These are phyloP conservation scores for Drosophila peninsularis DNA, from an alignment of 2,888 invertebrate species.

Conservation along the genomic window DNA sequence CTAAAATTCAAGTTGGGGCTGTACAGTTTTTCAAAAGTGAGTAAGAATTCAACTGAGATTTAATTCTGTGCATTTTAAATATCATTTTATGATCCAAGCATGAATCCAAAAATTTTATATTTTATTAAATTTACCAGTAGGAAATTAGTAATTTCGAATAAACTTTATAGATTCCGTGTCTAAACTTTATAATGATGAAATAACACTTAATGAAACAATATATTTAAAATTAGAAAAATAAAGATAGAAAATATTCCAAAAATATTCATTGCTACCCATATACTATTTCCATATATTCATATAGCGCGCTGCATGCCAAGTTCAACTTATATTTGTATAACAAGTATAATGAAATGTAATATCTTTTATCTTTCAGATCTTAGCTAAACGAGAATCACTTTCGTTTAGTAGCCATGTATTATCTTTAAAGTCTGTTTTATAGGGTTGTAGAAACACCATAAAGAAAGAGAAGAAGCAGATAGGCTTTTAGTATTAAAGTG, in stretches of 20 bases:
- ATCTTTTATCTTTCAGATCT: background rate
- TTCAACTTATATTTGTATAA: background rate
- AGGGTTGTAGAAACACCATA: background rate
- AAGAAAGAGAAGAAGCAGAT: conserved; percentile 3
- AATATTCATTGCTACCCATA: background rate
- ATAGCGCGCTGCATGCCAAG: no score
- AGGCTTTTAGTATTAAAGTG: conserved; percentile 38
- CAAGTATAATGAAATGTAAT: background rate
- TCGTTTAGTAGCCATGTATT: conserved; percentile 14
- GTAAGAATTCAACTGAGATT: background rate
- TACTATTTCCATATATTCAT: no score
- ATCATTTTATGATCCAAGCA: background rate
- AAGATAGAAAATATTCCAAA: background rate
- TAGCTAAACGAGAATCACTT: conserved; percentile 18
- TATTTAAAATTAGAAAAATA: background rate
- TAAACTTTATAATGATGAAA: background rate
- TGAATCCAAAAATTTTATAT: no score
- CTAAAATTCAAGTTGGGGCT: background rate
- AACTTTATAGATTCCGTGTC: background rate
- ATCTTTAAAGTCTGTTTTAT: conserved; percentile 14
- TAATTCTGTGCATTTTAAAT: background rate
- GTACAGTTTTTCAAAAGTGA: background rate
- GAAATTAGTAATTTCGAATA: background rate
- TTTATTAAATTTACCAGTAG: no score
- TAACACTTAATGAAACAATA: background rate